A percentile compares a stretch with the other conserved stretches of the same genome.
phyloP scores from a whole-genome alignment of 2,888 invertebrate genomes.

The Cyrtodaria siliqua region DNA sequence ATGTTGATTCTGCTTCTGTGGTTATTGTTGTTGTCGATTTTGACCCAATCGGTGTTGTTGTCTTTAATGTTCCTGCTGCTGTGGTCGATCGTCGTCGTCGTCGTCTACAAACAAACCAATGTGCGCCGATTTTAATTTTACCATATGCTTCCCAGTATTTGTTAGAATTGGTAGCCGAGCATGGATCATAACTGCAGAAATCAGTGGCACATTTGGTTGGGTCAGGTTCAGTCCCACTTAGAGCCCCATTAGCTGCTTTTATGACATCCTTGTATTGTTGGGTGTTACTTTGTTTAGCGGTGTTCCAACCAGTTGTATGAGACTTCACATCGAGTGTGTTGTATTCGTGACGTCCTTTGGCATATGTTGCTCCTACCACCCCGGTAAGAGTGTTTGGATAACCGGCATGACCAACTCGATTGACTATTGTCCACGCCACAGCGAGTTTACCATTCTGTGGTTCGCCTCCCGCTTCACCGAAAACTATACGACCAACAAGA shows the following conservation, averaged over 20 bases:
- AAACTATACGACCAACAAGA: constrained; percentile 35
- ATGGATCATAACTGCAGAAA: no score
- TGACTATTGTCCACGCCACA: constrained; percentile 42
- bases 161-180: constrained; percentile 9
- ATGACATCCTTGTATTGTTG: constrained; percentile 26
- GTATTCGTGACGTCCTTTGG: constrained; percentile 25
- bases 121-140: constrained; percentile 10
- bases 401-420: constrained; percentile 21
- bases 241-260: constrained; percentile 31
- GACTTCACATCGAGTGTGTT: constrained; percentile 23
- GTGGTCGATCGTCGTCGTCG: no score
- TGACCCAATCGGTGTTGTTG: no score
- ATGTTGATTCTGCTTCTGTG: no score
- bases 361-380: constrained; percentile 25
- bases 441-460: constrained; percentile 36
- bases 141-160: neutral
- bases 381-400: constrained; percentile 30
- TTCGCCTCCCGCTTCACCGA: constrained; percentile 48
- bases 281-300: constrained; percentile 20
- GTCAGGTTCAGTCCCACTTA: constrained; percentile 22
- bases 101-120: constrained; percentile 20
- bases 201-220: constrained; percentile 36
- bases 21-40: no score
- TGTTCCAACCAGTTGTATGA: constrained; percentile 15
- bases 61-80: no score